phyloP scores from a whole-genome alignment of 1,140 invertebrate genomes.

The Caenorhabditis brenneri region DNA sequence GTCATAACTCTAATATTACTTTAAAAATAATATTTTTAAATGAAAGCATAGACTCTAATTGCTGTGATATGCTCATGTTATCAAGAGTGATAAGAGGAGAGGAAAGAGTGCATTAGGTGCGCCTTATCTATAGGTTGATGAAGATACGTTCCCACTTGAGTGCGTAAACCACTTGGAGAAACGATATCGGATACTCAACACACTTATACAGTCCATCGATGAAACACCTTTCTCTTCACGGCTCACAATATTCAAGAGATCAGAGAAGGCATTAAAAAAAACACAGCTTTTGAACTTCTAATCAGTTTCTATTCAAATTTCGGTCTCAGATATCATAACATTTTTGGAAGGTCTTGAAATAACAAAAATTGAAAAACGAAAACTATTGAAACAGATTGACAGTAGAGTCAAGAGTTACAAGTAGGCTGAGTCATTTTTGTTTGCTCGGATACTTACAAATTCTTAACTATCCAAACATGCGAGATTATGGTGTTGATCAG shows the following conservation, averaged over 20 bases:
- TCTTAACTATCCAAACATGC: neutral
- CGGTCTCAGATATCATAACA: no score
- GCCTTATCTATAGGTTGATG: neutral
- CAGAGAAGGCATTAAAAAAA: no score
- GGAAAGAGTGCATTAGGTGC: neutral
- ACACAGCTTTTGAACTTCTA: no score
- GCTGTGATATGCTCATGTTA: neutral
- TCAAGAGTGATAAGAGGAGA: neutral
- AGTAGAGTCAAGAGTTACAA: neutral
- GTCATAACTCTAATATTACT: no score
- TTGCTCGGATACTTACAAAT: conserved; percentile 17
- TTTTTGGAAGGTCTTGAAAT: neutral
- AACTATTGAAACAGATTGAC: neutral
- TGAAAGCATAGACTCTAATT: neutral
- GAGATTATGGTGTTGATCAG: neutral
- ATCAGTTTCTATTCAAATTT: no score
- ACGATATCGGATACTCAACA: neutral
- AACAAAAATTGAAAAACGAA: neutral
- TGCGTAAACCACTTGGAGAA: neutral
- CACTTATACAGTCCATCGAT: neutral
- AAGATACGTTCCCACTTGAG: neutral
- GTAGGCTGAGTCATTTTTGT: conserved; percentile 12
- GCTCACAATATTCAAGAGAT: no score
- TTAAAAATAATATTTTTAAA: no score
- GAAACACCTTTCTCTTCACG: neutral